Percentiles rank a stretch among this genome's conserved stretches.
These are phyloP conservation scores for Embidobia sp. DNA, from an alignment of 2,888 invertebrate species.

Conservation along the genomic window DNA sequence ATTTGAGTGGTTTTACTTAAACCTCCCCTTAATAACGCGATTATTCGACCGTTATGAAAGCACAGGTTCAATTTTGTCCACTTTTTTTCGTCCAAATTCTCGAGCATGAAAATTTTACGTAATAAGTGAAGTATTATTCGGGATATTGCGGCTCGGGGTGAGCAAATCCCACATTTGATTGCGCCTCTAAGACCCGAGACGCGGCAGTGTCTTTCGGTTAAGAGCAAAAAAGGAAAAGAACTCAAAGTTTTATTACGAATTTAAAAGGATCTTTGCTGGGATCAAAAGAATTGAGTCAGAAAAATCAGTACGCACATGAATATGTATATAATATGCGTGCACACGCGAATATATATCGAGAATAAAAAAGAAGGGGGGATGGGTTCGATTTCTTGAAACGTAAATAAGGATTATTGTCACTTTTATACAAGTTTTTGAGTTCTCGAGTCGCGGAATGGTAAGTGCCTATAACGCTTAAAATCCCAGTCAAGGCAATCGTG, in stretches of 20 bases:
- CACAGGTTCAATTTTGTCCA: no score
- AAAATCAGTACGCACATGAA: slow-evolving; percentile 24
- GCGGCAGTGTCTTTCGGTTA: no score
- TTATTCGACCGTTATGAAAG: no score
- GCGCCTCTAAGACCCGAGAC: slow-evolving; percentile 12
- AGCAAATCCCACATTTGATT: slow-evolving; percentile 56
- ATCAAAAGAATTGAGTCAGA: slow-evolving; percentile 18
- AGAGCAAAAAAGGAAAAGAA: no score
- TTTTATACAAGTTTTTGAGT: slow-evolving; percentile 55
- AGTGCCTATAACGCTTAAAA: slow-evolving; percentile 62
- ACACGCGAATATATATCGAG: neutral
- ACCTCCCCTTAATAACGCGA: no score
- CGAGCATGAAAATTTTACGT: slow-evolving; percentile 38
- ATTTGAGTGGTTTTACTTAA: no score
- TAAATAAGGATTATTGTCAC: slow-evolving; percentile 62
- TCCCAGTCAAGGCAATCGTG: slow-evolving; percentile 69
- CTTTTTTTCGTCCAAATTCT: no score
- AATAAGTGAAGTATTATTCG: slow-evolving; percentile 53
- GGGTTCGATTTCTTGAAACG: slow-evolving; percentile 39
- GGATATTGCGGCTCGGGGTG: slow-evolving; percentile 1
- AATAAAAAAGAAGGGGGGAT: slow-evolving; percentile 19
- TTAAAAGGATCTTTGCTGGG: slow-evolving; percentile 27
- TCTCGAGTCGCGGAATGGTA: slow-evolving; percentile 58
- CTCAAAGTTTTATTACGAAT: slow-evolving; percentile 48
- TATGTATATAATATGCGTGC: neutral